Evolutionary conservation across 2,113 vertebrate genomes (phyloP).

Genomic region (Pseudopodoces humilis): DNA sequence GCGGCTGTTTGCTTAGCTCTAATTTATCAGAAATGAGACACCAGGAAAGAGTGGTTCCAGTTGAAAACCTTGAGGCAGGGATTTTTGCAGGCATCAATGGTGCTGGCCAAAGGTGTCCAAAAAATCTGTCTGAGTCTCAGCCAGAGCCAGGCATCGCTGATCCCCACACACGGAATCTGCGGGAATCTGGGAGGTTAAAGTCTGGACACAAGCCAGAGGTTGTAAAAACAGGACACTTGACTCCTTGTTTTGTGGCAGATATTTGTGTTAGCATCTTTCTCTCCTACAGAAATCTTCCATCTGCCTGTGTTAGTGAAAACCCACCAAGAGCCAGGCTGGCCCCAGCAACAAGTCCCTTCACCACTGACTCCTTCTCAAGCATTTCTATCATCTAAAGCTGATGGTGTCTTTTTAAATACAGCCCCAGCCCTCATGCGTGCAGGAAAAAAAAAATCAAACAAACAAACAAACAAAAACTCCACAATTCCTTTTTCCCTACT

Average conservation of each 20-base stretch:
- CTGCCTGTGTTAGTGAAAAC: not conserved
- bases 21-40: not conserved
- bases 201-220: not conserved
- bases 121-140: not conserved
- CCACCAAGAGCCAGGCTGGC: not conserved
- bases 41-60: not conserved
- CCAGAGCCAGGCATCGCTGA: not conserved
- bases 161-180: rapidly evolving
- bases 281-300: not conserved
- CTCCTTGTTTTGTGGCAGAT: not conserved
- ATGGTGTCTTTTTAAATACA: not conserved
- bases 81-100: not conserved
- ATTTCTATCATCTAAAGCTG: not conserved
- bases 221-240: not conserved
- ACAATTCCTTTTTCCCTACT: not conserved
- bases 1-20: not conserved
- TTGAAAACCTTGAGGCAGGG: not conserved
- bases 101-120: not conserved
- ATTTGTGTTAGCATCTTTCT: not conserved
- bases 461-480: not conserved
- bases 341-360: not conserved
- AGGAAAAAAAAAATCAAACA: not conserved
- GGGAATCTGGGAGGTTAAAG: not conserved
- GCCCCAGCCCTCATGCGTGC: not conserved
- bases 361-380: not conserved